phyloP scores from a whole-genome alignment of 2,888 invertebrate species.

The Melinaea menophilus region DNA sequence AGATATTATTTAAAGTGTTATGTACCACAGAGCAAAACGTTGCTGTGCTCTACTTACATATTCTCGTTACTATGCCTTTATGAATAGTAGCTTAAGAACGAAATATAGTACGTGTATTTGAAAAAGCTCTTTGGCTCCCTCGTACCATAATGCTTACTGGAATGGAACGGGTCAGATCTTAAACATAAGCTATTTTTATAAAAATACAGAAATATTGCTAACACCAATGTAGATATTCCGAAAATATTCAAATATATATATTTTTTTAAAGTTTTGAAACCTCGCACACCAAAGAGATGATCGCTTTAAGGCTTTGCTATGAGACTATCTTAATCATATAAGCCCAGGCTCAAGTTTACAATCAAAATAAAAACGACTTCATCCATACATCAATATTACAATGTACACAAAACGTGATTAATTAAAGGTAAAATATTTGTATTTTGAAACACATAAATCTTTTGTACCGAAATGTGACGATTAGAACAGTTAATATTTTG shows the following conservation, averaged over 20 bases:
- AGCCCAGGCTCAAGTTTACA: background rate
- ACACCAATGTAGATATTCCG: no score
- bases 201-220: no score
- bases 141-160: constrained; percentile 20
- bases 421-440: background rate
- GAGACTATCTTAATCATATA: background rate
- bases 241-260: no score
- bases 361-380: background rate
- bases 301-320: background rate
- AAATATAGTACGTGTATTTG: constrained; percentile 25
- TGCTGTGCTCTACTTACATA: constrained; percentile 20
- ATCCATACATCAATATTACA: background rate
- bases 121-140: constrained; percentile 23
- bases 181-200: constrained; percentile 1
- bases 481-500: constrained; percentile 1
- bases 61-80: no score
- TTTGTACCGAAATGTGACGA: background rate
- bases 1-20: no score
- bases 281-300: no score
- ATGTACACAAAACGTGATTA: background rate
- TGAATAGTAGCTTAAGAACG: constrained; percentile 11
- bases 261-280: no score
- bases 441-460: background rate
- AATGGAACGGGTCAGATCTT: constrained; percentile 26
- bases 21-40: constrained; percentile 14